Evolutionary conservation across 2,113 vertebrate species (phyloP).

Genomic region (Sclerurus mexicanus): DNA sequence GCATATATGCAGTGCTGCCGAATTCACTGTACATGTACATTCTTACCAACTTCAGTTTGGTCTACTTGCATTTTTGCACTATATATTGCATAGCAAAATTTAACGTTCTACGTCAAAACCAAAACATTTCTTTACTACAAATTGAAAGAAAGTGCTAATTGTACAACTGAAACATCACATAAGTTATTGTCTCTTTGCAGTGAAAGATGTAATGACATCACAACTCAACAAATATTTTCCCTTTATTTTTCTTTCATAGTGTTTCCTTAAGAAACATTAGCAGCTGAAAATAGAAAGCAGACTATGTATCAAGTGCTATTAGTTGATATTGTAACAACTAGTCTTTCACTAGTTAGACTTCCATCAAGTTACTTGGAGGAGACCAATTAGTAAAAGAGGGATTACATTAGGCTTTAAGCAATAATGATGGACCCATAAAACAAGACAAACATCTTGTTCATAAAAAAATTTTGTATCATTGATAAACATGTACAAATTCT

Average conservation of each 20-base stretch:
- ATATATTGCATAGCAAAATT: background rate
- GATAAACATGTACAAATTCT: conserved; percentile 59
- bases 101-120: background rate
- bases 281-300: conserved; percentile 17
- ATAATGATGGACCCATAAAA: conserved; percentile 5
- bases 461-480: conserved; percentile 17
- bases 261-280: conserved; percentile 19
- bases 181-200: background rate
- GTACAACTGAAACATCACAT: background rate
- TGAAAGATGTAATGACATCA: background rate
- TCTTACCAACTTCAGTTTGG: background rate
- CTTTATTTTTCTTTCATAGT: background rate
- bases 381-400: background rate
- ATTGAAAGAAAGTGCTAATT: background rate
- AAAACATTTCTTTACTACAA: background rate
- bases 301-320: background rate
- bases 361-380: background rate
- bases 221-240: background rate
- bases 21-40: background rate
- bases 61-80: conserved; percentile 1
- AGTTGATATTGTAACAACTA: background rate
- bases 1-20: background rate
- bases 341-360: background rate
- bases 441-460: conserved; percentile 9
- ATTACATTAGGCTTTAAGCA: background rate